Conservation (phyloP, 2,797 vertebrate genomes). For the Thunnus albacares region DNA sequence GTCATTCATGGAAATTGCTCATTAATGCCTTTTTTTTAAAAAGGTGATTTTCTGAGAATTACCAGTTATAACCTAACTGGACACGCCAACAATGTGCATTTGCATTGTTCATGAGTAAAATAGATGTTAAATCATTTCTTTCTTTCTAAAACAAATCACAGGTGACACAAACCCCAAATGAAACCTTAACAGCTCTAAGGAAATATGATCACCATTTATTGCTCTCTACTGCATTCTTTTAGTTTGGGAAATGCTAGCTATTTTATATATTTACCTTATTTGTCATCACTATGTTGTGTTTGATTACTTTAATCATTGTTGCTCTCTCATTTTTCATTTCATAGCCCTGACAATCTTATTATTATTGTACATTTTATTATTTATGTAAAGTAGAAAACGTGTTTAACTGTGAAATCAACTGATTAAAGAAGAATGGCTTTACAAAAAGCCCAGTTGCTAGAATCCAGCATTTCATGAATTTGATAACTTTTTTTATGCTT, state of each 20-base stretch:
- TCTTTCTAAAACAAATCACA: not conserved
- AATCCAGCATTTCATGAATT: not conserved
- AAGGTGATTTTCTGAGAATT: not conserved
- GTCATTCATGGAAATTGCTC: not conserved
- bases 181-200: constrained; percentile 6
- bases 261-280: not conserved
- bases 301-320: not conserved
- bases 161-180: not conserved
- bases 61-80: not conserved
- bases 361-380: not conserved
- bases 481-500: no score
- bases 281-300: not conserved
- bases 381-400: not conserved
- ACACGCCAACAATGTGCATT: not conserved
- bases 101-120: not conserved
- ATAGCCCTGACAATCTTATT: not conserved
- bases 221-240: constrained; percentile 10
- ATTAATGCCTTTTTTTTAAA: constrained; percentile 7
- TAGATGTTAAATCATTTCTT: not conserved
- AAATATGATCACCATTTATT: not conserved
- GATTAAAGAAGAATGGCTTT: not conserved
- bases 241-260: not conserved
- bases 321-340: not conserved
- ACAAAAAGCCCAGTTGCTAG: not conserved
- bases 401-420: not conserved